A percentile compares a stretch with the other conserved stretches of the same genome.
Conservation (phyloP, 1,140 invertebrate species). For the Centruroides vittatus region DNA sequence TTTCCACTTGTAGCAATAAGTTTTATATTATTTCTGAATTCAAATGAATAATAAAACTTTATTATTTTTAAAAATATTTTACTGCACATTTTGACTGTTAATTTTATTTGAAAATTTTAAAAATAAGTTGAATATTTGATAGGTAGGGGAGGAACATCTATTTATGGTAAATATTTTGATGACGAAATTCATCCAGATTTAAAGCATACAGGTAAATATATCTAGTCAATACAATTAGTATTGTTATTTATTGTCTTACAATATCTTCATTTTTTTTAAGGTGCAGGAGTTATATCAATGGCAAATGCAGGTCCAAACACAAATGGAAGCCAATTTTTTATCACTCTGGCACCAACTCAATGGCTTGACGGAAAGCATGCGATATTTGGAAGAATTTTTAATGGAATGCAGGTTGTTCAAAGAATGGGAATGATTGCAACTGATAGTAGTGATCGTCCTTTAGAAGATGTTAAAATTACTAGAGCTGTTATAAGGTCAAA, state of each 20-base stretch:
- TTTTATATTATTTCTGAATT: too few relatives aligned
- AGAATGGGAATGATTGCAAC: conserved; percentile 85
- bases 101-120: neutral
- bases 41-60: too few relatives aligned
- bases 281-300: conserved; percentile 66
- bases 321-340: conserved; percentile 93
- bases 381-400: conserved; percentile 79
- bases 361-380: conserved; percentile 97
- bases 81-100: too few relatives aligned
- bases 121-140: neutral
- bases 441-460: conserved; percentile 73
- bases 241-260: too few relatives aligned
- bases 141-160: conserved; percentile 86
- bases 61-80: too few relatives aligned
- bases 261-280: conserved; percentile 28
- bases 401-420: conserved; percentile 80
- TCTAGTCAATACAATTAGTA: too few relatives aligned
- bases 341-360: conserved; percentile 88
- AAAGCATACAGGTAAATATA: conserved; percentile 67
- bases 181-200: conserved; percentile 92
- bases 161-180: conserved; percentile 87
- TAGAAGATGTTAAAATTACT: conserved; percentile 77
- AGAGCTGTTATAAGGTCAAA: conserved; percentile 35
- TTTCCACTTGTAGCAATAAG: too few relatives aligned
- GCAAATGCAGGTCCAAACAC: conserved; percentile 89